Evolutionary conservation across 2,797 vertebrate genomes (phyloP), one percentile per base, ranked within the genome.

Genomic region (Sebastes diploproa): DNA sequence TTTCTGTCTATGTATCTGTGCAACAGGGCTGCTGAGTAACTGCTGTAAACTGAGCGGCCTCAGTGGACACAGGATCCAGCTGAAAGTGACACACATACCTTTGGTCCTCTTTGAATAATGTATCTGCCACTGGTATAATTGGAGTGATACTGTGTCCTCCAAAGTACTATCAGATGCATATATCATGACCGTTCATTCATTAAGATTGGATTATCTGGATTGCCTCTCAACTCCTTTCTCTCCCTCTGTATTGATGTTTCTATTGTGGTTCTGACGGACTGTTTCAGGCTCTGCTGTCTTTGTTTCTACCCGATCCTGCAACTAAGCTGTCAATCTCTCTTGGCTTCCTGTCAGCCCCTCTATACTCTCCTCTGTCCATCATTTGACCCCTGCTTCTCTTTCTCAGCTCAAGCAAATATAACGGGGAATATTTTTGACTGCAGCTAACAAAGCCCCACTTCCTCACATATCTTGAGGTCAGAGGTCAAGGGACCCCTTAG

Each of bases 51-150:
- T 2, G 86, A 88, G 89, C 5, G 67, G 66, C 65, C 55, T 66
- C 22, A 12, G 6, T n/a, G 71, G 91, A 94, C 78, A 90, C 78
- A 65, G 84, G 89, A 94, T 84, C 91, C 85, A 79, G 85, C 84
- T 84, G 90, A 93, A 89, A 91, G 89, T 85, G 83, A 90, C 88
- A 85, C 81, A 83, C 83, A 85, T 29, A 80, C 84, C 82, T 81
- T 54, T 60, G 81, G 67, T 75, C 73, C 77, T 29, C 36, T 29
- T 78, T 95, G 83, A 94, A 94, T 94, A 93, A 95, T 95, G 89
- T 2, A 94, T 90, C 72, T n/a, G 63, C 65, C 30, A 2, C 58
- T 68, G 72, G 81, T 69, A 63, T 78, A 75, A 85, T 83, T 46
- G 82, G 65, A 89, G 83, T 60, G 83, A 90, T 91, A 77, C 42